Evolutionary conservation across 2,888 invertebrate genomes (phyloP).

Genomic region (Erpobdella octoculata): DNA sequence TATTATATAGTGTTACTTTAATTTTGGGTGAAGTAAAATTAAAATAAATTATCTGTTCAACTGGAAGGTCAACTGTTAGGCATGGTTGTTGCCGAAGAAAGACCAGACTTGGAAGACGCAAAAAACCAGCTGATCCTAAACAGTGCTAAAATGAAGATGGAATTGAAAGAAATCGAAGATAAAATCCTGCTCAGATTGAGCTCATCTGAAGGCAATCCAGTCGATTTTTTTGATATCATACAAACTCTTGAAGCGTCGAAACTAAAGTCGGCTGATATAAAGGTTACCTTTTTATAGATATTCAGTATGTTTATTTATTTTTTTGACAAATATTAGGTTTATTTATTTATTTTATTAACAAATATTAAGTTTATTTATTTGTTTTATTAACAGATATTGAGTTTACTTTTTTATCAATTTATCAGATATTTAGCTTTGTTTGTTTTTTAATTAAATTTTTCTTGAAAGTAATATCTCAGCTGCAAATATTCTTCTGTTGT

Average conservation of each 20-base stretch:
- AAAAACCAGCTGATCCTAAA: conserved; percentile 61
- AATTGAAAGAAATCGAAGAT: conserved; percentile 62
- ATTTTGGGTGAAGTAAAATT: too few relatives aligned
- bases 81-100: conserved; percentile 52
- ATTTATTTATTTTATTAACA: too few relatives aligned
- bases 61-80: conserved; percentile 54
- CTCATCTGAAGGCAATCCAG: conserved; percentile 64
- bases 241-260: conserved; percentile 57
- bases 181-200: conserved; percentile 50
- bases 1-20: too few relatives aligned
- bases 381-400: too few relatives aligned
- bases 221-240: conserved; percentile 70
- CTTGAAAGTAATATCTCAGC: too few relatives aligned
- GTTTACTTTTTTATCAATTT: too few relatives aligned
- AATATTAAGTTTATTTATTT: too few relatives aligned
- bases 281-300: conserved; percentile 39
- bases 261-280: conserved; percentile 52
- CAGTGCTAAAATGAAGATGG: conserved; percentile 66
- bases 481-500: too few relatives aligned
- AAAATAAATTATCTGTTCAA: too few relatives aligned
- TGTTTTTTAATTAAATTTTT: too few relatives aligned
- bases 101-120: conserved; percentile 54
- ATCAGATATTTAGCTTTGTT: too few relatives aligned
- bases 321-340: too few relatives aligned
- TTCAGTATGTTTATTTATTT: neutral